Evolutionary conservation across 2,113 vertebrate genomes (phyloP).

Genomic region (Bufo bufo): DNA sequence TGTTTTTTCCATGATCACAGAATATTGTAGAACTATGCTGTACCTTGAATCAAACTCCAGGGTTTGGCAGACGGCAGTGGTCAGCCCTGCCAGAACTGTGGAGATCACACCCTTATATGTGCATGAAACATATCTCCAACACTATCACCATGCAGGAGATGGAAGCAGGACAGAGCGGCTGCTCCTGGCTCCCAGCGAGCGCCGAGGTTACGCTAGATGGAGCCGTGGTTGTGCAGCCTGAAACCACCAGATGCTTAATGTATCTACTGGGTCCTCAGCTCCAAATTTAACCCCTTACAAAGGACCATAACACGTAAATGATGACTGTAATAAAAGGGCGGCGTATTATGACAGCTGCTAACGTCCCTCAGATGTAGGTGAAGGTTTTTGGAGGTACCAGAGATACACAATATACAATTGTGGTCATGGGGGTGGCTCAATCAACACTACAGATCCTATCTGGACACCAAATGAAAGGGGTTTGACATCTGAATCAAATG

Average conservation of each 20-base stretch:
- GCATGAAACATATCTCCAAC: constrained; percentile 18
- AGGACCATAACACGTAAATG: not conserved
- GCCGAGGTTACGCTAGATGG: constrained; percentile 39
- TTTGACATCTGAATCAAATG: not conserved
- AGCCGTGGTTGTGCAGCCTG: constrained; percentile 15
- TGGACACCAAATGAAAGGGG: too few species aligned
- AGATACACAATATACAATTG: not conserved
- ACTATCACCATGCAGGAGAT: constrained; percentile 28
- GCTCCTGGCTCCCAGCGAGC: not conserved
- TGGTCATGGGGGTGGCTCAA: not conserved
- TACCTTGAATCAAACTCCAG: constrained; percentile 43
- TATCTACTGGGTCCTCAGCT: not conserved
- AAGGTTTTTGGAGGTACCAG: not conserved
- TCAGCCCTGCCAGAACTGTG: constrained; percentile 34
- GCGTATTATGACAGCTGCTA: not conserved
- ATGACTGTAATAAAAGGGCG: not conserved
- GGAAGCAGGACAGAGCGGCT: not conserved
- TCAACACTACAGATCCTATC: not conserved
- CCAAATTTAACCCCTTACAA: constrained; percentile 5
- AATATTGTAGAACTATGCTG: constrained; percentile 25
- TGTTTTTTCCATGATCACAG: constrained; percentile 30
- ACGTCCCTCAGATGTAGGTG: not conserved
- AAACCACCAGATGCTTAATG: not conserved
- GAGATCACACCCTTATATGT: constrained; percentile 54
- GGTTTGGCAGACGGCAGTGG: constrained; percentile 39